These are phyloP conservation scores for Oeneis ivallda DNA, from an alignment of 2,888 invertebrate genomes.

Conservation along the genomic window DNA sequence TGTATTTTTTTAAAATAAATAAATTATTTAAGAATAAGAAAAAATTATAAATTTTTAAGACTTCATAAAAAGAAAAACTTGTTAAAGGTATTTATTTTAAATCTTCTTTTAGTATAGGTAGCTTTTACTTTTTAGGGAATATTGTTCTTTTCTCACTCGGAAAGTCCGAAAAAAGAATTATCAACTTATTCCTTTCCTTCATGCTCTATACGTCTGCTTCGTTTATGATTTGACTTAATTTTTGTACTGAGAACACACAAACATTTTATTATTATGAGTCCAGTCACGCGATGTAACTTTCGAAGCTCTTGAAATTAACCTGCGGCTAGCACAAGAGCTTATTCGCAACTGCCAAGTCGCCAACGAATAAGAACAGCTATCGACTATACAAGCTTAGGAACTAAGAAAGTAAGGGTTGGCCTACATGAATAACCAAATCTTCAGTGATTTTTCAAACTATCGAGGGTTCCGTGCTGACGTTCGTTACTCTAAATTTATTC, in stretches of 20 bases:
- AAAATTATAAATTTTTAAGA: no score
- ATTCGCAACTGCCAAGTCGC: constrained; percentile 15
- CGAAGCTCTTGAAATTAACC: background rate
- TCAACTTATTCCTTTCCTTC: no score
- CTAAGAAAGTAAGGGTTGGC: constrained; percentile 9
- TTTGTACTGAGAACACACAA: background rate
- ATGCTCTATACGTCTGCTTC: background rate
- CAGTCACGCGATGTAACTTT: background rate
- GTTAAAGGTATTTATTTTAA: no score
- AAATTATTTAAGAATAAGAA: no score
- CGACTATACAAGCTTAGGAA: constrained; percentile 37
- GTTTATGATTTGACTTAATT: background rate
- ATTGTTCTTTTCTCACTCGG: background rate
- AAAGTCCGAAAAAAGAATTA: no score
- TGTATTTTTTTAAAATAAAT: no score
- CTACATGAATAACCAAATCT: background rate
- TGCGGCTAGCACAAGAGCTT: constrained; percentile 16
- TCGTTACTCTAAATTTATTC: no score
- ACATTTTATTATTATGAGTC: background rate
- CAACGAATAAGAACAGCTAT: constrained; percentile 32
- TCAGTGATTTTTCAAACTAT: no score
- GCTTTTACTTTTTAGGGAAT: no score
- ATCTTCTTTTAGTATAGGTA: no score
- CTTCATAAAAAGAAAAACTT: no score
- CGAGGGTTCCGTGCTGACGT: no score